Percentiles rank a stretch among this genome's conserved stretches.
These are phyloP conservation scores for Bibio marci DNA, from an alignment of 2,888 invertebrate species.

Conservation along the genomic window DNA sequence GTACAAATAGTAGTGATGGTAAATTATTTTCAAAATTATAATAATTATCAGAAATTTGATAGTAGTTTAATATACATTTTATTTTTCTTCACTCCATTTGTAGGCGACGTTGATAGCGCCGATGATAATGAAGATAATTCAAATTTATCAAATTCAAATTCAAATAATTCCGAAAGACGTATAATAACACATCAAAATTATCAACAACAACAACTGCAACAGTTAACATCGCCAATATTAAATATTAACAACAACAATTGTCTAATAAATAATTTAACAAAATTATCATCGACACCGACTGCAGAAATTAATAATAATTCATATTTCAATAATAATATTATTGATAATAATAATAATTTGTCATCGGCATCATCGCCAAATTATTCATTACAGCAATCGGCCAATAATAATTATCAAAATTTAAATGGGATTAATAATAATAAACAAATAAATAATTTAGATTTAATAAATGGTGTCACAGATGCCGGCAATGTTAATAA, in stretches of 20 bases:
- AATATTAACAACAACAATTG: background rate
- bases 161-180: constrained; percentile 5
- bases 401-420: too few species aligned
- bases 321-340: too few species aligned
- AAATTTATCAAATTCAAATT: constrained; percentile 18
- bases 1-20: constrained; percentile 78
- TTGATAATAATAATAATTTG: constrained; percentile 2
- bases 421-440: too few species aligned
- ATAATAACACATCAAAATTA: constrained; percentile 2
- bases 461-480: constrained; percentile 15
- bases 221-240: constrained; percentile 4
- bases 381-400: too few species aligned
- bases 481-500: constrained; percentile 7
- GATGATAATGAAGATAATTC: constrained; percentile 47
- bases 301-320: background rate
- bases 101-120: constrained; percentile 69
- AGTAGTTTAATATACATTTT: too few species aligned
- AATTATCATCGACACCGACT: background rate
- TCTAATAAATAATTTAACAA: background rate
- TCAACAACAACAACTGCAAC: constrained; percentile 6
- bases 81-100: too few species aligned
- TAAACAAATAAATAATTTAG: constrained; percentile 13
- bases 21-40: constrained; percentile 14
- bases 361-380: background rate
- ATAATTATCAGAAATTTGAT: too few species aligned